A percentile compares a stretch with the other conserved stretches of the same genome.
phyloP scores from a whole-genome alignment of 1,140 invertebrate genomes.

The Diorhabda carinulata region DNA sequence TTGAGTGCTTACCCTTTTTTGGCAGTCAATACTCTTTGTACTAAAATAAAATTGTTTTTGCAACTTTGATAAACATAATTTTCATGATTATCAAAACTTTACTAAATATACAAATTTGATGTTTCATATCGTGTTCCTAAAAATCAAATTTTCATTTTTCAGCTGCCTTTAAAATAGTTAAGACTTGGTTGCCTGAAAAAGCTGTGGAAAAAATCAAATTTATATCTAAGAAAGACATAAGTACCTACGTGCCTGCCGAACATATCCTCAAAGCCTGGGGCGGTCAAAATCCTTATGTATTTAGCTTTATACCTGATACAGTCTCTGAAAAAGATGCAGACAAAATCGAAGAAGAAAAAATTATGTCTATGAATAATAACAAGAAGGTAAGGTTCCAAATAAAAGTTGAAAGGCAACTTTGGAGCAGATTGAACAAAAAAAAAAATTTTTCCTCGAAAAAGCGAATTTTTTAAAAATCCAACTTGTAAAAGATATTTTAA shows the following conservation, averaged over 20 bases:
- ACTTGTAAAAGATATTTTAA: no score
- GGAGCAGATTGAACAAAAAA: no score
- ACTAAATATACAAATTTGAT: no score
- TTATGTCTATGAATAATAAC: slow-evolving; percentile 39
- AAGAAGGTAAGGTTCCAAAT: slow-evolving; percentile 52
- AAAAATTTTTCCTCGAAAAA: no score
- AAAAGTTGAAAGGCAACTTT: neutral
- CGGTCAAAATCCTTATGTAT: slow-evolving; percentile 73
- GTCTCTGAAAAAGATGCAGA: slow-evolving; percentile 48
- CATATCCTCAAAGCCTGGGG: slow-evolving; percentile 79
- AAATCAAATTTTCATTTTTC: slow-evolving; percentile 38
- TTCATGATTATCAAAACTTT: no score
- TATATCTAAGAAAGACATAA: slow-evolving; percentile 72
- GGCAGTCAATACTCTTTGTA: no score
- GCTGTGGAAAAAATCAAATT: slow-evolving; percentile 88
- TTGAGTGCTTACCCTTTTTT: no score
- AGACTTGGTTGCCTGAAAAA: slow-evolving; percentile 81
- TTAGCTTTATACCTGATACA: slow-evolving; percentile 65
- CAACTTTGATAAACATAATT: no score
- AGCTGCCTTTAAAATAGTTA: slow-evolving; percentile 92
- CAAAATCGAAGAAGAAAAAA: slow-evolving; percentile 52
- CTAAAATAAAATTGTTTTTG: no score
- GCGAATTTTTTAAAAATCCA: no score
- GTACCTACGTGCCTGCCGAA: slow-evolving; percentile 70
- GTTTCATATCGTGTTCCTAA: no score